These are phyloP conservation scores for Sylvilagus floridanus DNA, from an alignment of 2,797 vertebrate species.

Conservation along the genomic window DNA sequence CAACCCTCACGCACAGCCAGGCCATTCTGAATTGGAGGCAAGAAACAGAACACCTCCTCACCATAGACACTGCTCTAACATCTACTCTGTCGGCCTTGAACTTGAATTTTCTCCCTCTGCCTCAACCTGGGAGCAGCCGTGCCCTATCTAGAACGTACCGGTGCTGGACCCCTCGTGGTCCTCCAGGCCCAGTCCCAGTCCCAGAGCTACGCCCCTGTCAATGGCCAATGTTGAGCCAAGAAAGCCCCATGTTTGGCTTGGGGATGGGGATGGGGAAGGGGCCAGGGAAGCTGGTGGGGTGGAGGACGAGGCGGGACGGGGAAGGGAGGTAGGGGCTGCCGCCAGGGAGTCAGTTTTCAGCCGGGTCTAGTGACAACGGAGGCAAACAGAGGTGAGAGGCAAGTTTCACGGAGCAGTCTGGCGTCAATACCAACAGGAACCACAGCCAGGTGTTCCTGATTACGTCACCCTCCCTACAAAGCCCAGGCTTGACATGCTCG, in stretches of 20 bases:
- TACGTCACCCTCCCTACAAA: slow-evolving; percentile 70
- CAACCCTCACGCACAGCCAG: rapidly evolving
- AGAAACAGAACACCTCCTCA: background rate
- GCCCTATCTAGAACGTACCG: background rate
- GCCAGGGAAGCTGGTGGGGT: background rate
- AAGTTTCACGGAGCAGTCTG: slow-evolving; percentile 28
- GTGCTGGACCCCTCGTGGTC: background rate
- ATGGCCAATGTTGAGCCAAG: background rate
- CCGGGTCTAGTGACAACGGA: background rate
- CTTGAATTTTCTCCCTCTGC: background rate
- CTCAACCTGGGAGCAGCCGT: background rate
- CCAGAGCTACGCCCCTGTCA: background rate
- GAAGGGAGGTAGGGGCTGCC: background rate
- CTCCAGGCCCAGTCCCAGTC: background rate
- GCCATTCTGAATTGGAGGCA: background rate
- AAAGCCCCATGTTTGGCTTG: background rate
- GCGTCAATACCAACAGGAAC: slow-evolving; percentile 65
- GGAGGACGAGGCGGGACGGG: background rate
- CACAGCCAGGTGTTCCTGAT: slow-evolving; percentile 70
- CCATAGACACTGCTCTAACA: background rate
- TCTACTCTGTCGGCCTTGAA: background rate
- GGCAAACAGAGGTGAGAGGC: slow-evolving; percentile 19
- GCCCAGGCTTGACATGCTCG: slow-evolving; percentile 68
- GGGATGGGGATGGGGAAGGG: background rate
- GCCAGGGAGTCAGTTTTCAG: background rate